Percentiles rank a stretch among this genome's conserved stretches.
phyloP scores from a whole-genome alignment of 2,113 vertebrate species.

The Natator depressus region DNA sequence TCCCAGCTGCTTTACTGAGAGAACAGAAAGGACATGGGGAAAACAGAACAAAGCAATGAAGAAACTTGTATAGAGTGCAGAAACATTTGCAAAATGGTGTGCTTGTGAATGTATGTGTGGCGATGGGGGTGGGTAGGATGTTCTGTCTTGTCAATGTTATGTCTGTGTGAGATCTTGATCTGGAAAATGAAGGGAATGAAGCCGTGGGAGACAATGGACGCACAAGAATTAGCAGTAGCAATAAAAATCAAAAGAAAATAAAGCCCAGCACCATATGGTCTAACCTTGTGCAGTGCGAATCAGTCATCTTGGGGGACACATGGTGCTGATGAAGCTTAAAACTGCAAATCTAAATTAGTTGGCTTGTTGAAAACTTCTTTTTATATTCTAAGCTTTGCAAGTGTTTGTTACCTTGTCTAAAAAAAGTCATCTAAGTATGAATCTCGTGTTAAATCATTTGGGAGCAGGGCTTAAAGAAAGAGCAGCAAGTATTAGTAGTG shows the following conservation, averaged over 20 bases:
- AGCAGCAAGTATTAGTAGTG: neutral
- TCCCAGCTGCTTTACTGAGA: neutral
- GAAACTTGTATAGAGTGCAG: neutral
- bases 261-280: constrained; percentile 42
- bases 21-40: neutral
- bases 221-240: constrained; percentile 32
- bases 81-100: constrained; percentile 19
- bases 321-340: constrained; percentile 58
- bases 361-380: constrained; percentile 45
- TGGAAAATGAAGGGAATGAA: constrained; percentile 33
- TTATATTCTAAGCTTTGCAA: constrained; percentile 46
- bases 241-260: constrained; percentile 41
- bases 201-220: neutral
- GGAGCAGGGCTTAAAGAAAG: constrained; percentile 24
- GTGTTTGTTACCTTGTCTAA: constrained; percentile 52
- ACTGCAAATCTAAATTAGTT: constrained; percentile 55
- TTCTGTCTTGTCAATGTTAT: neutral
- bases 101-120: neutral
- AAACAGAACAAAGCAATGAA: neutral
- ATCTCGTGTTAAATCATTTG: neutral
- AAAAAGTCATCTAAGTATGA: constrained; percentile 24
- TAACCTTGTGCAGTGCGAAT: constrained; percentile 32
- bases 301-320: constrained; percentile 50
- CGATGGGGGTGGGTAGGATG: neutral
- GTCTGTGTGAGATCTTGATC: neutral